These are phyloP conservation scores for Orchesellides sinensis DNA, from an alignment of 2,888 invertebrate genomes.

Conservation along the genomic window DNA sequence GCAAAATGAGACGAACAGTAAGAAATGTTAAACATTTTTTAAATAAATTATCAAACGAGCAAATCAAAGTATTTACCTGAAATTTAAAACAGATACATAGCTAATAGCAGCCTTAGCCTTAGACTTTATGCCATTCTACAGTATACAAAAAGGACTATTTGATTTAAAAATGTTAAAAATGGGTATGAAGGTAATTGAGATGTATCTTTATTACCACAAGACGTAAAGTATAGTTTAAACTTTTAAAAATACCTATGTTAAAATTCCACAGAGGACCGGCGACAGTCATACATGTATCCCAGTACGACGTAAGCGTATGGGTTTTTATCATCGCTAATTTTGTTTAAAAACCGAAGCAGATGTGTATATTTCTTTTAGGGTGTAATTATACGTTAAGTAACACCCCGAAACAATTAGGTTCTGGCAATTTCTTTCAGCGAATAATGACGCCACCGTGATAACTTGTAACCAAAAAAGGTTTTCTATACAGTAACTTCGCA, in stretches of 20 bases:
- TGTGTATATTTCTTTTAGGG: not conserved
- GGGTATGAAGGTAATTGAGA: too few species aligned
- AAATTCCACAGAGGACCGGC: too few species aligned
- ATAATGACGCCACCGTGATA: slow-evolving; percentile 39
- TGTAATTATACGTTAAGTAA: not conserved
- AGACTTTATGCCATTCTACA: slow-evolving; percentile 35
- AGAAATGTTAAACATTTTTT: not conserved
- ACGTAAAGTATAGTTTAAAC: too few species aligned
- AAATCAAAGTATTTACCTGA: slow-evolving; percentile 47
- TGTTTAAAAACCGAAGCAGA: too few species aligned
- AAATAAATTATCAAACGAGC: not conserved
- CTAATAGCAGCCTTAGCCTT: slow-evolving; percentile 53
- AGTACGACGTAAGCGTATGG: too few species aligned
- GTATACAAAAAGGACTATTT: too few species aligned
- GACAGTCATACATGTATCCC: too few species aligned
- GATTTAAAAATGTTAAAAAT: too few species aligned
- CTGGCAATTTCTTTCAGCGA: slow-evolving; percentile 23
- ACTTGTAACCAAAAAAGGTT: slow-evolving; percentile 8
- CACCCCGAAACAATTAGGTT: not conserved
- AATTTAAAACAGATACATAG: slow-evolving; percentile 27
- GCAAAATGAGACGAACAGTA: too few species aligned
- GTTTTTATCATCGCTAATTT: too few species aligned
- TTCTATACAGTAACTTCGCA: slow-evolving; percentile 15
- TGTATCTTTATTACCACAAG: too few species aligned
- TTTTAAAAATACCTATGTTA: too few species aligned